phyloP scores from a whole-genome alignment of 2,113 vertebrate genomes.

The Microcebus murinus region DNA sequence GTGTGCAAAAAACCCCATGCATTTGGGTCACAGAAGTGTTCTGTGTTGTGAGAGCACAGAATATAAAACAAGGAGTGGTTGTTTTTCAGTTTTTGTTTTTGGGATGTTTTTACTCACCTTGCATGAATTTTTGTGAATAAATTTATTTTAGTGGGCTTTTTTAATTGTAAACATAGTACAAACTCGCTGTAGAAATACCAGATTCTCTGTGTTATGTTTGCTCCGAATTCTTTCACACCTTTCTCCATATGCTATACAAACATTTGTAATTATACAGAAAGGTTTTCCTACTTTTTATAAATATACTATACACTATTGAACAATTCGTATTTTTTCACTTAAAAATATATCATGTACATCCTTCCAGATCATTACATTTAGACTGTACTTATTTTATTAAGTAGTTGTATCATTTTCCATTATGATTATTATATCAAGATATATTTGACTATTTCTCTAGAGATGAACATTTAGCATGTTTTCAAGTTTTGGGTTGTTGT shows the following conservation, averaged over 20 bases:
- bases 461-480: background rate
- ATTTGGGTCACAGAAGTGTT: background rate
- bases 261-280: background rate
- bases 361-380: background rate
- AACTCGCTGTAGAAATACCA: background rate
- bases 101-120: background rate
- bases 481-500: background rate
- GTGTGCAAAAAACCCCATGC: too few relatives aligned
- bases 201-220: background rate
- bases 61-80: background rate
- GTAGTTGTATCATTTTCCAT: background rate
- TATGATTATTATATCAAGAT: background rate
- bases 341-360: background rate
- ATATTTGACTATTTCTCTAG: background rate
- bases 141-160: background rate
- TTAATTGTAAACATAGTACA: background rate
- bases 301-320: background rate
- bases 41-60: background rate
- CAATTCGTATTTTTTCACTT: slow-evolving; percentile 11
- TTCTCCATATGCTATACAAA: background rate
- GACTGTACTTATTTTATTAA: background rate
- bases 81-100: too few relatives aligned
- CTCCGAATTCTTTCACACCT: background rate
- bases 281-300: background rate
- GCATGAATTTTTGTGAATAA: background rate